Evolutionary conservation across 2,797 vertebrate genomes (phyloP).

Genomic region (Kryptopterus vitreolus): DNA sequence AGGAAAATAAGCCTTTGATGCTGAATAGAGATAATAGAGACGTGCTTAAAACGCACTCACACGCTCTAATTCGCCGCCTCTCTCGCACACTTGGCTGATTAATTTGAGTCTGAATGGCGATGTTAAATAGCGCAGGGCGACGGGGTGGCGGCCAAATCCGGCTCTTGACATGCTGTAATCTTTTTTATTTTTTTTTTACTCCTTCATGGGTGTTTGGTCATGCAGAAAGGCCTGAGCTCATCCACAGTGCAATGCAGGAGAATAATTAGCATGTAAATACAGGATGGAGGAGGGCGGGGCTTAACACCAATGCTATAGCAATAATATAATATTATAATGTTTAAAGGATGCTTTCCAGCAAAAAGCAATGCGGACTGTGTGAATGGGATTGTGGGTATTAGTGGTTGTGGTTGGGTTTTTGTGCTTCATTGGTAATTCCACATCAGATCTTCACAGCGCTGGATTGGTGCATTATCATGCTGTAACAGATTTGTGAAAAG

Average conservation of each 20-base stretch:
- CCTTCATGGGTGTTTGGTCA: slow-evolving; percentile 43
- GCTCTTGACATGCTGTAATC: slow-evolving; percentile 50
- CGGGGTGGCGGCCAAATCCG: slow-evolving; percentile 27
- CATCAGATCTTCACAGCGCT: no score
- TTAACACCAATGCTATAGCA: background rate
- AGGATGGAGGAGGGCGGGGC: slow-evolving; percentile 20
- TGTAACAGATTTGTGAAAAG: no score
- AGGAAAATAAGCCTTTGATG: slow-evolving; percentile 32
- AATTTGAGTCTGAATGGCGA: slow-evolving; percentile 36
- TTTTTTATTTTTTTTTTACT: slow-evolving; percentile 29
- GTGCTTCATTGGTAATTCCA: no score
- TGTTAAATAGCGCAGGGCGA: slow-evolving; percentile 37
- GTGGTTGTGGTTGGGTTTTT: no score
- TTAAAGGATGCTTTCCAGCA: background rate
- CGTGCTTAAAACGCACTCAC: slow-evolving; percentile 27
- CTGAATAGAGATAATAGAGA: slow-evolving; percentile 46
- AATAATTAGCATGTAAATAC: slow-evolving; percentile 58
- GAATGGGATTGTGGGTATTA: background rate
- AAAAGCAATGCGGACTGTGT: background rate
- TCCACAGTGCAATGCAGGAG: slow-evolving; percentile 28
- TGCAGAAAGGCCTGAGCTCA: slow-evolving; percentile 41
- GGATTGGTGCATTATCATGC: no score
- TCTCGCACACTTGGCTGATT: slow-evolving; percentile 32
- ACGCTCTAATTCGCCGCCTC: slow-evolving; percentile 16
- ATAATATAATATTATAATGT: background rate